Base-by-base conservation (phyloP, 35 echinoderm and acorn worm species). In the Apostichopus japonicus region DNA sequence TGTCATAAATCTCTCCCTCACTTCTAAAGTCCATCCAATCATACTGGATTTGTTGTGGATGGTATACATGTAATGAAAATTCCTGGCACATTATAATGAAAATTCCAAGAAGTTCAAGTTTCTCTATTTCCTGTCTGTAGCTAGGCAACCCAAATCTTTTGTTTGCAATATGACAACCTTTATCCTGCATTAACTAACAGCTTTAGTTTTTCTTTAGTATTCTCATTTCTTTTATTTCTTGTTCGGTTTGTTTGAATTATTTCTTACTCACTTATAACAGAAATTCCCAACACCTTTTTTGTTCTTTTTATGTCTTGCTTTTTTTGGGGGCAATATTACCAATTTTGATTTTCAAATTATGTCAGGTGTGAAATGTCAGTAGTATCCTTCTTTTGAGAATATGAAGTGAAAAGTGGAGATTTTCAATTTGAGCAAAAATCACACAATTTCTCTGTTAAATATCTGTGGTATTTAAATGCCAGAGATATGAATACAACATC, bases 121-220 rank as follows among this genome's bases (percentile, higher is more conserved):
- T 83, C 79, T 56, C 55, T 55, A 83, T 83, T 83, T 83, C 51
- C 79, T 83, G 51, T 53, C 79, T 52, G 79, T 83, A 83, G 8
- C 79, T 83, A 83, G 55, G 79, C 79, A 83, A 83, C 79, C 55
- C 79, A 83, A 83, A 83, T 83, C 51, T 83, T 53, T 53, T 13
- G 51, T 75, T 75, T 83, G 79, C 52, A 83, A 83, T 83, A 8
- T 83, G 79, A 14, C 51, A 80, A 83, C 54, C 79, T 83, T 83
- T 54, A 83, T 56, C 79, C 55, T 83, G n/a, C 71, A 75, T 75
- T 75, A 75, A 75, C 71, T 75, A 75, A 75, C 14, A 23, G 17
- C 71, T 24, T 75, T 75, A 75, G 11, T 75, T 19, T 75, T 75
- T n/a, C 71, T 19, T 75, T 75, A 15, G 15, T 75, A 19, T 23